A percentile compares a stretch with the other conserved stretches of the same genome.
Conservation (phyloP, 1,140 invertebrate species). For the Diplogasteroides magnus region DNA sequence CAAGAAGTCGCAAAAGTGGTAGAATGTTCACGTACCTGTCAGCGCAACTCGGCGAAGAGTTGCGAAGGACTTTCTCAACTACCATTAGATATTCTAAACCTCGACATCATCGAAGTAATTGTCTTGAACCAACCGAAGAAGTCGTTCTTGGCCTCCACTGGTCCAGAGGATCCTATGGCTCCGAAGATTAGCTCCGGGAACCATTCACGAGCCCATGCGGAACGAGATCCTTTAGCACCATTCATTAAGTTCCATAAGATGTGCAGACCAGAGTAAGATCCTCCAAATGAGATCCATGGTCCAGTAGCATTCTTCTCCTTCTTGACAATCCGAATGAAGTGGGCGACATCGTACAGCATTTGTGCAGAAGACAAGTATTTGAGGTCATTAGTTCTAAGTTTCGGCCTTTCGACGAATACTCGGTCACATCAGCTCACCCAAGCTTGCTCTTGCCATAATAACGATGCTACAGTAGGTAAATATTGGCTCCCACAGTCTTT, state of each 20-base stretch:
- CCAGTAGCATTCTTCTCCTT: background rate
- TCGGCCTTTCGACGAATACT: background rate
- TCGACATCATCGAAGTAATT: background rate
- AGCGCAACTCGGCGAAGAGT: background rate
- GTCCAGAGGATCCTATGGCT: constrained; percentile 29
- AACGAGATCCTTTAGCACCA: constrained; percentile 15
- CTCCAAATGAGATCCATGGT: constrained; percentile 33
- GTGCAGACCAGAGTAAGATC: constrained; percentile 28
- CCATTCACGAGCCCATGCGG: constrained; percentile 34
- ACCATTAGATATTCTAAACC: constrained; percentile 28
- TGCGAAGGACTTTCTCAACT: constrained; percentile 20
- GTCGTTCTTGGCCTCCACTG: constrained; percentile 33
- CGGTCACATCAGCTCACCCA: background rate
- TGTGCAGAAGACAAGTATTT: constrained; percentile 2
- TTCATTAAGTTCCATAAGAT: background rate
- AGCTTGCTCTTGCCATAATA: background rate
- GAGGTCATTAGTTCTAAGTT: background rate
- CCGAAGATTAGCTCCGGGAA: constrained; percentile 30
- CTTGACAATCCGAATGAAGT: background rate
- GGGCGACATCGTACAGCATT: background rate
- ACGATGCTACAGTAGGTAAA: constrained; percentile 1
- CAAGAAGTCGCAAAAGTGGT: too few species aligned
- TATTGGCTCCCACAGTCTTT: constrained; percentile 4
- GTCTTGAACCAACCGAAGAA: constrained; percentile 19
- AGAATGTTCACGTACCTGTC: constrained; percentile 7